These are phyloP conservation scores for Cataglyphis livida DNA, from an alignment of 2,888 invertebrate species.

Conservation along the genomic window DNA sequence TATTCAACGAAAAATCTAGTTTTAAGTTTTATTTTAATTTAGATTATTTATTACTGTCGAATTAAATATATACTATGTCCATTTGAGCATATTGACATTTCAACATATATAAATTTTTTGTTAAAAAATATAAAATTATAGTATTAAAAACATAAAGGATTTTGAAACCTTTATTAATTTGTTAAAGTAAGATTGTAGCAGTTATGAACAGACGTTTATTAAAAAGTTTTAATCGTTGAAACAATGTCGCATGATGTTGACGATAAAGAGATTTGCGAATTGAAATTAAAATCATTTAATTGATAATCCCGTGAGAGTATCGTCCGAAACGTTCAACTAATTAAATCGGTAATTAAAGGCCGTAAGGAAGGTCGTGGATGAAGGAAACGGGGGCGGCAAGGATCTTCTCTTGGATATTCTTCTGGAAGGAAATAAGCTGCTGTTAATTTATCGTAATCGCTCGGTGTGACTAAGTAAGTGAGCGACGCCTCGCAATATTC, in stretches of 20 bases:
- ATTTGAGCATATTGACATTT: background rate
- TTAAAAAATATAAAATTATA: background rate
- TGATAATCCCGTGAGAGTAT: slow-evolving; percentile 37
- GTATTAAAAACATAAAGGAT: background rate
- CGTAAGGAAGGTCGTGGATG: slow-evolving; percentile 40
- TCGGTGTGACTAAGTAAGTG: slow-evolving; percentile 82
- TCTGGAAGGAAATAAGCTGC: slow-evolving; percentile 63
- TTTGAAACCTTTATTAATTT: background rate
- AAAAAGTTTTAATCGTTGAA: slow-evolving; percentile 4
- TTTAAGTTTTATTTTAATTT: background rate
- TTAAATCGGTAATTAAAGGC: slow-evolving; percentile 73
- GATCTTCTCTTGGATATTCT: slow-evolving; percentile 57
- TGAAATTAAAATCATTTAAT: slow-evolving; percentile 51
- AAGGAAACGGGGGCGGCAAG: slow-evolving; percentile 24
- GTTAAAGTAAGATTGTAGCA: background rate
- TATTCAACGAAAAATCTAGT: background rate
- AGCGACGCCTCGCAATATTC: slow-evolving; percentile 79
- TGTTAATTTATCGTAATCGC: slow-evolving; percentile 82
- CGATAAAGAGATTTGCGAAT: slow-evolving; percentile 7
- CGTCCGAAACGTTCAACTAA: slow-evolving; percentile 57
- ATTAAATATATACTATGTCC: background rate
- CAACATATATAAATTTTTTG: background rate
- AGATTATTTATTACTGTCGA: background rate
- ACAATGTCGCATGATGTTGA: background rate
- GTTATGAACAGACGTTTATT: background rate